These are phyloP conservation scores for Drosophila bifasciata DNA, from an alignment of 1,140 invertebrate genomes.

Conservation along the genomic window DNA sequence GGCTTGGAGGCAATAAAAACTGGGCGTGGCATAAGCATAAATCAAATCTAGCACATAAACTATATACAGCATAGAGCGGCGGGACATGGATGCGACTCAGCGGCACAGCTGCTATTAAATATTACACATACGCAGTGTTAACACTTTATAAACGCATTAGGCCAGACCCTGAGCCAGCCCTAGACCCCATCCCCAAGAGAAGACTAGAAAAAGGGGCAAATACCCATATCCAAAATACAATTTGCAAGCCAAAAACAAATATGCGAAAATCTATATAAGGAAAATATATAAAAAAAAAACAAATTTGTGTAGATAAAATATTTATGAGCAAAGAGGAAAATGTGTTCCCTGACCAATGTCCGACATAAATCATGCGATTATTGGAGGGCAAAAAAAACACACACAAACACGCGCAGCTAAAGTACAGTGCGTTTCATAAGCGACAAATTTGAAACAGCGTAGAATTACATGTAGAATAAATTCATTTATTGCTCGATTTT, in stretches of 20 bases:
- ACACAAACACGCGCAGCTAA: slow-evolving; percentile 48
- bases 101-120: slow-evolving; percentile 67
- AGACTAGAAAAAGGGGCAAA: slow-evolving; percentile 19
- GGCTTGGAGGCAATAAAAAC: slow-evolving; percentile 53
- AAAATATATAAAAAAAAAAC: slow-evolving; percentile 17
- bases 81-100: slow-evolving; percentile 5
- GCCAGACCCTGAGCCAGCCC: background rate
- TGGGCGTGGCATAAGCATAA: slow-evolving; percentile 61
- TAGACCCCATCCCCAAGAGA: background rate
- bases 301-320: slow-evolving; percentile 36
- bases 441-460: background rate
- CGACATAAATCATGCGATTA: slow-evolving; percentile 74
- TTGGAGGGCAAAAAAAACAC: slow-evolving; percentile 54
- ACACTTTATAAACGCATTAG: slow-evolving; percentile 80
- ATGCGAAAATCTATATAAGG: slow-evolving; percentile 21
- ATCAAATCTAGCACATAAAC: slow-evolving; percentile 53
- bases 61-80: slow-evolving; percentile 12
- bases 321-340: slow-evolving; percentile 44
- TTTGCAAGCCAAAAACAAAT: slow-evolving; percentile 53
- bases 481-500: no score
- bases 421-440: slow-evolving; percentile 10
- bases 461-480: no score
- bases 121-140: slow-evolving; percentile 74
- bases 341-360: slow-evolving; percentile 36
- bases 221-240: slow-evolving; percentile 66